Evolutionary conservation across 2,888 invertebrate species (phyloP).

Genomic region (Zaprionus obscuricornis): DNA sequence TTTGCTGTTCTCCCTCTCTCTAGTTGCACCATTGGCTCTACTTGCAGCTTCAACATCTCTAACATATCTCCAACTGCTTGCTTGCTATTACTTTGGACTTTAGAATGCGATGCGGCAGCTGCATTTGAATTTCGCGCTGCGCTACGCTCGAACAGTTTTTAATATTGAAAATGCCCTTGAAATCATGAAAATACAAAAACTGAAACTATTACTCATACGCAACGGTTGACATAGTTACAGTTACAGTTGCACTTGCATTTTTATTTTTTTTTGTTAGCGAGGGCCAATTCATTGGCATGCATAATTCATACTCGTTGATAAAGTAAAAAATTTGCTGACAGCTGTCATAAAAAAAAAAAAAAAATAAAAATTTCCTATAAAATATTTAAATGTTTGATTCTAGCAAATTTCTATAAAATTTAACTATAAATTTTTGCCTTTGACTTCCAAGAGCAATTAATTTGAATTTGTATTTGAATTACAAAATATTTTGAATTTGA

Average conservation of each 20-base stretch:
- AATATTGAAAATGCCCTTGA: conserved; percentile 71
- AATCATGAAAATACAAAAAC: conserved; percentile 45
- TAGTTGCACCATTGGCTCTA: conserved; percentile 21
- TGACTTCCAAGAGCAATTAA: conserved; percentile 67
- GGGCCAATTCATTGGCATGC: conserved; percentile 44
- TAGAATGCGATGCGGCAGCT: conserved; percentile 61
- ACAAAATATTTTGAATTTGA: no score
- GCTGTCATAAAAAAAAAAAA: conserved; percentile 33
- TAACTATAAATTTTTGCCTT: conserved; percentile 36
- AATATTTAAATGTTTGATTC: conserved; percentile 67
- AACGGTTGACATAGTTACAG: conserved; percentile 59
- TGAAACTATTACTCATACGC: conserved; percentile 70
- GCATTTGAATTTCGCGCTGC: conserved; percentile 74
- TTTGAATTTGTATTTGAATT: no score
- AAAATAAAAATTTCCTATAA: conserved; percentile 43
- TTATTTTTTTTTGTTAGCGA: conserved; percentile 16
- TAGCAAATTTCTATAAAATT: conserved; percentile 7
- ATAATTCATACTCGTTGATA: conserved; percentile 66
- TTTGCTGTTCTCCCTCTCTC: conserved; percentile 36
- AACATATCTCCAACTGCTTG: conserved; percentile 2
- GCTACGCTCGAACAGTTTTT: conserved; percentile 66
- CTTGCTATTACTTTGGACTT: conserved; percentile 11
- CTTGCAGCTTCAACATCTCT: conserved; percentile 9
- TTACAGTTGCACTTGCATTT: no score
- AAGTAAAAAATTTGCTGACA: conserved; percentile 58